Conservation (phyloP, 2,113 vertebrate genomes). For the Solenodon paradoxus region DNA sequence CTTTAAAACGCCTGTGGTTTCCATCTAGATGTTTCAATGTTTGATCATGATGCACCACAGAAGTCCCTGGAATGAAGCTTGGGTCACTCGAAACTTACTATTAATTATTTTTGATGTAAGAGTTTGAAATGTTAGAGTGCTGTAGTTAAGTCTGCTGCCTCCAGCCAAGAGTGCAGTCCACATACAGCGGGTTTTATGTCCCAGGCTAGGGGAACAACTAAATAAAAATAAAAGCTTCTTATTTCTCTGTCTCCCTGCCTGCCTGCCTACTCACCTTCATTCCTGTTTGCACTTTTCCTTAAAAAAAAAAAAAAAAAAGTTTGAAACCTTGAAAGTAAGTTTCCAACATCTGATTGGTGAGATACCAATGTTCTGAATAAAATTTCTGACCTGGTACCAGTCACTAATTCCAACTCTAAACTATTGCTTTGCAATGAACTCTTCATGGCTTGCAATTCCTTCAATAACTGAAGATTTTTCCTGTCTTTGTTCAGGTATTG, state of each 20-base stretch:
- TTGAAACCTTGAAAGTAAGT: not conserved
- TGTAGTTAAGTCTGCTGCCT: too few relatives aligned
- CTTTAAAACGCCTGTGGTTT: conserved; percentile 28
- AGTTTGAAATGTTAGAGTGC: too few relatives aligned
- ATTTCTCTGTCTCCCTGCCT: too few relatives aligned
- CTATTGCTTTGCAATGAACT: conserved; percentile 87
- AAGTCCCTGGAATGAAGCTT: not conserved
- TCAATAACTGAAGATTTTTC: conserved; percentile 90
- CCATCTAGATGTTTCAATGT: not conserved
- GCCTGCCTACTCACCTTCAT: too few relatives aligned
- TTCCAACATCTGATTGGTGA: conserved; percentile 3
- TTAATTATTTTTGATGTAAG: conserved; percentile 20
- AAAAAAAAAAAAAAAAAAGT: too few relatives aligned
- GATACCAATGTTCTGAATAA: conserved; percentile 51
- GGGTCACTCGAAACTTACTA: not conserved
- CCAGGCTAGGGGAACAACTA: too few relatives aligned
- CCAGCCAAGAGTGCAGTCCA: too few relatives aligned
- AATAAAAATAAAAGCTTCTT: too few relatives aligned
- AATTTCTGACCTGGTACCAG: conserved; percentile 55
- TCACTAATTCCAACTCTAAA: conserved; percentile 85
- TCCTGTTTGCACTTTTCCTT: too few relatives aligned
- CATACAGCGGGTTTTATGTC: too few relatives aligned
- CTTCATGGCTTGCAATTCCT: conserved; percentile 95
- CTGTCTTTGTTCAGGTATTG: conserved; percentile 88
- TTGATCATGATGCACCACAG: not conserved